These are phyloP conservation scores for Leptodactylus fallax DNA, from an alignment of 2,797 vertebrate species.

Conservation along the genomic window DNA sequence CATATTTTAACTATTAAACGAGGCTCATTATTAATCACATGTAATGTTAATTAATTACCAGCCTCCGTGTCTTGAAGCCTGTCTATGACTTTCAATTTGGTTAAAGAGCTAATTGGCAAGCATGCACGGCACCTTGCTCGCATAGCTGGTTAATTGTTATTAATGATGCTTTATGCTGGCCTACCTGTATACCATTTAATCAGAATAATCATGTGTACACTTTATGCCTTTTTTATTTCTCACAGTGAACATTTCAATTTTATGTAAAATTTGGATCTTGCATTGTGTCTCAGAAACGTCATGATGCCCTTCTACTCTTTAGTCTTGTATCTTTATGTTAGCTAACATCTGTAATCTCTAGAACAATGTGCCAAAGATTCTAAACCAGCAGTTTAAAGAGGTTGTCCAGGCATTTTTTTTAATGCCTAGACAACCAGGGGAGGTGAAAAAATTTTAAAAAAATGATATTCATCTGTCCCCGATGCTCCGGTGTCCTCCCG, in stretches of 20 bases:
- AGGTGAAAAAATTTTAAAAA: too few relatives aligned
- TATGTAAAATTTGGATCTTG: background rate
- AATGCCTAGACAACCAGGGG: too few relatives aligned
- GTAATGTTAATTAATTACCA: slow-evolving; percentile 99
- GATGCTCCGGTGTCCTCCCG: too few relatives aligned
- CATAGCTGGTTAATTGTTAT: slow-evolving; percentile 60
- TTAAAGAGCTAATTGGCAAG: slow-evolving; percentile 90
- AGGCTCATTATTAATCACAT: slow-evolving; percentile 97
- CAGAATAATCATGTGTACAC: slow-evolving; percentile 57
- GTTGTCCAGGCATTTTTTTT: too few relatives aligned
- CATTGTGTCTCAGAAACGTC: background rate
- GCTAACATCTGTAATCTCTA: background rate
- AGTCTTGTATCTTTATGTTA: background rate
- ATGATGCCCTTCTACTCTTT: too few relatives aligned
- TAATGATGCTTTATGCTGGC: slow-evolving; percentile 52
- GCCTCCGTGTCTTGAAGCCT: slow-evolving; percentile 79
- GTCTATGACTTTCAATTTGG: slow-evolving; percentile 85
- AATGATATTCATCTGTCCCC: too few relatives aligned
- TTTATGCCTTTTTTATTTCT: slow-evolving; percentile 74
- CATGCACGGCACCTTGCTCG: slow-evolving; percentile 59
- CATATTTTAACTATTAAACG: slow-evolving; percentile 91
- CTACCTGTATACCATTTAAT: slow-evolving; percentile 62
- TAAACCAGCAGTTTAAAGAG: background rate
- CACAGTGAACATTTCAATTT: background rate
- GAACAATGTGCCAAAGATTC: too few relatives aligned